A percentile compares a stretch with the other conserved stretches of the same genome.
Conservation (phyloP, 23 tunicate genomes). For the Clavelina lepadiformis region DNA sequence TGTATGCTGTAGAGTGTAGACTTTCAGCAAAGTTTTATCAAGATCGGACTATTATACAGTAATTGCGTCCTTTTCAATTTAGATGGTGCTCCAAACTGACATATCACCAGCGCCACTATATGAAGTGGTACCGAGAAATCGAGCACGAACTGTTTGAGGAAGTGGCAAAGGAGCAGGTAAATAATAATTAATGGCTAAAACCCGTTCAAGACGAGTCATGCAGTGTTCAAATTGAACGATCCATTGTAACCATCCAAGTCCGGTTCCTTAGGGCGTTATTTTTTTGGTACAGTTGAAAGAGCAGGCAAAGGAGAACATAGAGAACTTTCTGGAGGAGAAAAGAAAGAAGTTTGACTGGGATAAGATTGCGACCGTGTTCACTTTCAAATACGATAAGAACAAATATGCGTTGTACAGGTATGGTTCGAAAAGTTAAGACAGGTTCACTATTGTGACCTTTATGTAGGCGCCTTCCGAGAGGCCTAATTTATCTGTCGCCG, state of each 20-base stretch:
- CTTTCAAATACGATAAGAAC: conserved; percentile 9
- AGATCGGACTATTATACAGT: not conserved
- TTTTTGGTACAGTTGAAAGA: conserved; percentile 21
- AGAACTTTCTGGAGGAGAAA: conserved; percentile 28
- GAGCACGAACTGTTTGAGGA: conserved; percentile 40
- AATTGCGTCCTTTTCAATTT: no score
- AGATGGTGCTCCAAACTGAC: conserved; percentile 65
- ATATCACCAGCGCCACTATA: conserved; percentile 56
- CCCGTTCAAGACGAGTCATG: not conserved
- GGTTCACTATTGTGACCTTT: no score
- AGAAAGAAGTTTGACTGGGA: conserved; percentile 52
- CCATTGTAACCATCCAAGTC: not conserved
- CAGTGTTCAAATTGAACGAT: not conserved
- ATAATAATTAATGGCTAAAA: not conserved
- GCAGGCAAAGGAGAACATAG: conserved; percentile 37
- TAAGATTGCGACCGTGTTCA: conserved; percentile 57
- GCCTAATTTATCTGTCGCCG: no score
- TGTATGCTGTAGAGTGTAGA: no score
- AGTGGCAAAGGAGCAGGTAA: conserved; percentile 47
- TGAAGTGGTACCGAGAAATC: conserved; percentile 58
- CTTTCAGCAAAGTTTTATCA: not conserved
- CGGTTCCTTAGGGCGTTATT: not conserved
- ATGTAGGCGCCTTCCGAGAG: no score
- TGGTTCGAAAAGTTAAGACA: no score
- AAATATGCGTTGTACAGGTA: conserved; percentile 64